A percentile compares a stretch with the other conserved stretches of the same genome.
Conservation (phyloP, 2,113 vertebrate genomes). For the Tonatia bakeri region DNA sequence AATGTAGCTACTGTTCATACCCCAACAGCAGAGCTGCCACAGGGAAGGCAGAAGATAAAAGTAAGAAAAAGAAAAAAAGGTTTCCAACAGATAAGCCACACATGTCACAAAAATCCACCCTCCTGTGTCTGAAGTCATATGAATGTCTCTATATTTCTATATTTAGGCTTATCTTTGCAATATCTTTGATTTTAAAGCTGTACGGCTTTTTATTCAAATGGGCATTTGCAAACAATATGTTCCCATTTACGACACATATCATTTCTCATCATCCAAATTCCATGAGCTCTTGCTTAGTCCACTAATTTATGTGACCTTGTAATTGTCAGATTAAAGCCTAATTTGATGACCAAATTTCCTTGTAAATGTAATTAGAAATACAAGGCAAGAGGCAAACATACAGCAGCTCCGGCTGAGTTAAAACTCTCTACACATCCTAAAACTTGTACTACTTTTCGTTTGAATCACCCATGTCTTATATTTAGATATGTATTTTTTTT, state of each 20-base stretch:
- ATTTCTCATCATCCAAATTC: slow-evolving; percentile 43
- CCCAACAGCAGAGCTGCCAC: slow-evolving; percentile 72
- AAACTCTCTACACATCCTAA: slow-evolving; percentile 56
- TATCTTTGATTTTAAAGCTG: slow-evolving; percentile 64
- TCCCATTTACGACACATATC: slow-evolving; percentile 49
- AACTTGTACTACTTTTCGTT: slow-evolving; percentile 63
- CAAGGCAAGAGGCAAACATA: slow-evolving; percentile 59
- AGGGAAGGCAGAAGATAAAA: slow-evolving; percentile 78
- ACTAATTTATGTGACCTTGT: slow-evolving; percentile 42
- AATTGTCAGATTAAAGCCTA: slow-evolving; percentile 55
- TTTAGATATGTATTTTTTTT: slow-evolving; percentile 57
- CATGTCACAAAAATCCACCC: slow-evolving; percentile 74
- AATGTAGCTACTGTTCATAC: slow-evolving; percentile 61
- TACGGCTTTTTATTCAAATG: slow-evolving; percentile 58
- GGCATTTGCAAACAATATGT: slow-evolving; percentile 64
- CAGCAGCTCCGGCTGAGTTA: slow-evolving; percentile 51
- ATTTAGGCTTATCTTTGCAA: slow-evolving; percentile 70
- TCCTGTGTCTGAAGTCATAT: slow-evolving; percentile 76
- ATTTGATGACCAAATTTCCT: slow-evolving; percentile 55
- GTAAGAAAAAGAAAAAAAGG: slow-evolving; percentile 76
- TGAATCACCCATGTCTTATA: slow-evolving; percentile 53
- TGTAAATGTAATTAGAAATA: slow-evolving; percentile 68
- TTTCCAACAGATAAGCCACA: slow-evolving; percentile 79
- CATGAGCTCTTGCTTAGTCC: neutral
- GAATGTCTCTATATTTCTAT: slow-evolving; percentile 75